phyloP scores from a whole-genome alignment of 2,113 vertebrate genomes.

The Muntiacus reevesi region DNA sequence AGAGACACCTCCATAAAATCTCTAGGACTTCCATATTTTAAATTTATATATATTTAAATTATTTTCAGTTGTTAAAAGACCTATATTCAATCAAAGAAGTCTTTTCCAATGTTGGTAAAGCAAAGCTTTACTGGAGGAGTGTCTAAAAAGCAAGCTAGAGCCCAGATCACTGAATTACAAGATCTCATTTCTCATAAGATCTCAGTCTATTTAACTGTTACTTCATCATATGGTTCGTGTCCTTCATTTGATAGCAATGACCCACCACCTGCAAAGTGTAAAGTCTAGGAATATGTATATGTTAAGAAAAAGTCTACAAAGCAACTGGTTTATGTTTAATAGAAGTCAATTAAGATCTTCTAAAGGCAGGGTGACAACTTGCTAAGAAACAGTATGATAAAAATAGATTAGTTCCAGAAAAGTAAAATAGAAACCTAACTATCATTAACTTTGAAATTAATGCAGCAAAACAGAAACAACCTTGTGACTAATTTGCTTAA shows the following conservation, averaged over 20 bases:
- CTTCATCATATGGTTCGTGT: neutral
- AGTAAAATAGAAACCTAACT: constrained; percentile 47
- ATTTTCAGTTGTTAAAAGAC: neutral
- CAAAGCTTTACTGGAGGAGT: neutral
- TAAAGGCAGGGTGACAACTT: constrained; percentile 11
- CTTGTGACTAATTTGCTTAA: constrained; percentile 28
- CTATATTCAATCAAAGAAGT: neutral
- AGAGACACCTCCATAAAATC: neutral
- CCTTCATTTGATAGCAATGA: constrained; percentile 27
- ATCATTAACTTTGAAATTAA: constrained; percentile 46
- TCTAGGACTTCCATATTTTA: neutral
- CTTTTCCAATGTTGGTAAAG: constrained; percentile 1
- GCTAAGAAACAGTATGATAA: constrained; percentile 40
- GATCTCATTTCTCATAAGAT: neutral
- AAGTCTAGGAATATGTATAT: neutral
- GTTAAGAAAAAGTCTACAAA: constrained; percentile 23
- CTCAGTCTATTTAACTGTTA: constrained; percentile 1
- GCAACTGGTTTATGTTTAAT: neutral
- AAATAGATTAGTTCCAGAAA: constrained; percentile 43
- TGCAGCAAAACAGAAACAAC: constrained; percentile 32
- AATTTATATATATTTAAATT: neutral
- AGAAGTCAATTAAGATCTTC: constrained; percentile 25
- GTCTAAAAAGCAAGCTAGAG: neutral
- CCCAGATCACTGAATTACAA: neutral
- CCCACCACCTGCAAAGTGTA: neutral